These are phyloP conservation scores for Allacma fusca DNA, from an alignment of 2,888 invertebrate species.

Conservation along the genomic window DNA sequence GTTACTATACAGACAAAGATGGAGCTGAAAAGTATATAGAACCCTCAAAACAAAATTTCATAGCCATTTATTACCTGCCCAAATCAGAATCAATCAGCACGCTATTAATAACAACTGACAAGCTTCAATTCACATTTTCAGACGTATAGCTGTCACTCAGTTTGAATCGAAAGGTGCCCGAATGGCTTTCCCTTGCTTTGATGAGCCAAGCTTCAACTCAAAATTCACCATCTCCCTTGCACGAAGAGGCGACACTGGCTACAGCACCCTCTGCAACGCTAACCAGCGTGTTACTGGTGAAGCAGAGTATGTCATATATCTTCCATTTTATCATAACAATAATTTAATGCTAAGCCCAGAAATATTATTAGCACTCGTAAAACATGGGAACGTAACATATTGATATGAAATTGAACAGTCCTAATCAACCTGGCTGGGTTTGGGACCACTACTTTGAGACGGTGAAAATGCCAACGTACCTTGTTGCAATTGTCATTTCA, in stretches of 20 bases:
- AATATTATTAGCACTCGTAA: no score
- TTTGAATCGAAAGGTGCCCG: conserved; percentile 23
- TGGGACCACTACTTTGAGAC: conserved; percentile 47
- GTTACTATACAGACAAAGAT: background rate
- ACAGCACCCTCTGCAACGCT: conserved; percentile 48
- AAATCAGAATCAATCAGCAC: no score
- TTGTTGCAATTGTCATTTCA: conserved; percentile 47
- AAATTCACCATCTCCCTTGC: conserved; percentile 22
- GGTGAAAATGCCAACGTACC: conserved; percentile 50
- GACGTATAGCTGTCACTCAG: conserved; percentile 29
- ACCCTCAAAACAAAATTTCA: background rate
- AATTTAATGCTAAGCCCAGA: no score
- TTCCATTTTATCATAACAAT: no score
- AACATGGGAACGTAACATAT: no score
- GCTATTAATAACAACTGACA: no score
- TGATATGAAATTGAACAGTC: no score
- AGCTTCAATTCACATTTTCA: background rate
- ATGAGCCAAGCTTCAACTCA: conserved; percentile 38
- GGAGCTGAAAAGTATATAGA: background rate
- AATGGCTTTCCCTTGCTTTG: conserved; percentile 38
- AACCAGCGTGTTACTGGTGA: conserved; percentile 30
- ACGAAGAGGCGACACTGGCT: conserved; percentile 11
- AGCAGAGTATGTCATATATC: background rate
- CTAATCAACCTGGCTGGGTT: conserved; percentile 37
- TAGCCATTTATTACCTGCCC: background rate